Base-by-base conservation (phyloP, 2,888 invertebrate species). In the Agapostemon virescens region DNA sequence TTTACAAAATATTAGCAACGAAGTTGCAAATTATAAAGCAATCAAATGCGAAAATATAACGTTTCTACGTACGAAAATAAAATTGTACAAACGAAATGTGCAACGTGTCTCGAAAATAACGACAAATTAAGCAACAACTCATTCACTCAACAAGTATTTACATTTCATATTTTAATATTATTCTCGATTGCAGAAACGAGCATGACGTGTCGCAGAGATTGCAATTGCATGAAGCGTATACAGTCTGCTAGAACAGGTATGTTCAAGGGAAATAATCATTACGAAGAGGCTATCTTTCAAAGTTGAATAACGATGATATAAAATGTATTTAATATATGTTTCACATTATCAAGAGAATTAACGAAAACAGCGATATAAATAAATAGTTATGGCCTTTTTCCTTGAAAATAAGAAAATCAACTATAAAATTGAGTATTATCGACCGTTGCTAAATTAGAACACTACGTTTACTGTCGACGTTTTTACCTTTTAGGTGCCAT, bases 21-120 rank as follows among this genome's bases (percentile, higher is more conserved):
- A 7, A 17, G 55, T 26, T 23, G 7, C 17, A 55, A 55, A 55
- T 6, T n/a, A 26, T 40, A 64, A 64, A 66, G 55, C 17, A n/a
- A 42, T 66, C 26, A 1, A 55, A 26, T 45, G 26, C 15, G 23
- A 67, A 42, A n/a, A 63, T 63, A 75, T 68, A 38, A 49, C 55
- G 40, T 66, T 23, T 45, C 69, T 66, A 80, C 74, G 17, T 69
- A 69, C 33, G 17, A 70, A 61, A 49, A 52, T 26, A 49, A 69
- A 70, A 68, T 6, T 23, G 36, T 13, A 17, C 40, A 20, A 52
- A 45, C n/a, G 42, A 68, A 52, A 45, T 55, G 30, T 52, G 55
- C n/a, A 67, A 79, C 11, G 30, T 20, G 23, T 36, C 4, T 13
- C 17, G 1, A 38, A 72, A 79, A 67, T 61, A 36, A 52, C 26